Base-by-base conservation (phyloP, 2,797 vertebrate species). In the Tachyglossus aculeatus region DNA sequence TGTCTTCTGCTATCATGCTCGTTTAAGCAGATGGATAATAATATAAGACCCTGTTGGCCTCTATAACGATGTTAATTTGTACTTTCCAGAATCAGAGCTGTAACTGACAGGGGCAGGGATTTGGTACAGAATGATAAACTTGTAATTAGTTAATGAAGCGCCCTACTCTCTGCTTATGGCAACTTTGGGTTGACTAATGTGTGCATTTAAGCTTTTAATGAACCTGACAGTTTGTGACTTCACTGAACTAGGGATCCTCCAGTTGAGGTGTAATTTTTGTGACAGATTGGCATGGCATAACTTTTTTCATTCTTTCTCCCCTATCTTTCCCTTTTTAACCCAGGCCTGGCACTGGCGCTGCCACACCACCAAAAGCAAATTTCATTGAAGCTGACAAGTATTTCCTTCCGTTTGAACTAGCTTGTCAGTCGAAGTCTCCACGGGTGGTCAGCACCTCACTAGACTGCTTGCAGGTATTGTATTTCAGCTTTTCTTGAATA, bases 331-430 rank as follows among this genome's bases (percentile, higher is more conserved):
- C 62, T 22, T 73, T 65, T 61, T 81, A 45, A 54, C 70, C 58
- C 82, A 99, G 98, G 88, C 95, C 96, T 88, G 85, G 85, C 10
- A n/a, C n/a, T n/a, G 95, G 94, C 19, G 93, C 92, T 1, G 93
- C 93, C 34, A 92, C 95, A 72, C 93, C 94, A 36, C 96, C 96
- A 72, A 96, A 96, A 92, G 94, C 94, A 38, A 98, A 96, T 88
- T 99, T 98, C 91, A 96, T 99, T n/a, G 98, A 99, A 92, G 98
- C 98, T 1, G 98, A 99, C 90, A 96, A 97, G 86, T 99, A 99
- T 44, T 97, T 99, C 83, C 94, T 99, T 73, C 98, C 98, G 0
- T 99, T 99, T 3, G 98, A 99, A 90, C 82, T 99, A 88, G 98
- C 98, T 25, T 99, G 98, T 89, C 98, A 99, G 84, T 97, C 96